phyloP scores from a whole-genome alignment of 2,113 vertebrate genomes.

The Brienomyrus longianalis region DNA sequence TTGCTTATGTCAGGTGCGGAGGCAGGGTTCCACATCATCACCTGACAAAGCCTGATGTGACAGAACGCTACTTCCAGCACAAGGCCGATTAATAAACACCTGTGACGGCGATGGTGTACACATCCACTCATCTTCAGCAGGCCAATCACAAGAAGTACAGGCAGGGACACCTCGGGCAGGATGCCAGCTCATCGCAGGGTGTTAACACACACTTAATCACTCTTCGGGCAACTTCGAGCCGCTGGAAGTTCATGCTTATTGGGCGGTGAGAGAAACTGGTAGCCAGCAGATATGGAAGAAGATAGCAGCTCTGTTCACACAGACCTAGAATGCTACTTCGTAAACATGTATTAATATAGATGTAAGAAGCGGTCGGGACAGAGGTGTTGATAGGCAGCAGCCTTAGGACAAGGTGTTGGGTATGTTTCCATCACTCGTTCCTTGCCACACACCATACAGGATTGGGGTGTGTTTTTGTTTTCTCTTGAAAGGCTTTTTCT shows the following conservation, averaged over 20 bases:
- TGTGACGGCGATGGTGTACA: background rate
- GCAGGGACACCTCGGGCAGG: background rate
- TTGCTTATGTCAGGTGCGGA: slow-evolving; percentile 22
- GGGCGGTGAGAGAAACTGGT: background rate
- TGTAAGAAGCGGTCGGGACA: background rate
- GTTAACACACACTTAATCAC: background rate
- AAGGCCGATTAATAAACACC: background rate
- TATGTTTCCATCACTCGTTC: background rate
- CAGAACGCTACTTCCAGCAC: background rate
- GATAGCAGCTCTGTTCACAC: background rate
- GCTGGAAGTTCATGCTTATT: background rate
- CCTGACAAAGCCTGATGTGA: background rate
- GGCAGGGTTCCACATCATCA: background rate
- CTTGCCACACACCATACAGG: background rate
- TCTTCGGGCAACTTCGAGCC: background rate
- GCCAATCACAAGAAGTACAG: background rate
- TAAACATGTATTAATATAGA: background rate
- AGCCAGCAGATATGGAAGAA: background rate
- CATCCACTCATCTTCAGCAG: background rate
- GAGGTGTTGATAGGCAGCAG: background rate
- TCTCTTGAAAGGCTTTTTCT: background rate
- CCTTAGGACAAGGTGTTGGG: background rate
- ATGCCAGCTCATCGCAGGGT: background rate
- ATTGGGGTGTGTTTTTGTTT: background rate
- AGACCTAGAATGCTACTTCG: background rate